phyloP scores from a whole-genome alignment of 1,140 invertebrate genomes.

The Cataglyphis hispanica region DNA sequence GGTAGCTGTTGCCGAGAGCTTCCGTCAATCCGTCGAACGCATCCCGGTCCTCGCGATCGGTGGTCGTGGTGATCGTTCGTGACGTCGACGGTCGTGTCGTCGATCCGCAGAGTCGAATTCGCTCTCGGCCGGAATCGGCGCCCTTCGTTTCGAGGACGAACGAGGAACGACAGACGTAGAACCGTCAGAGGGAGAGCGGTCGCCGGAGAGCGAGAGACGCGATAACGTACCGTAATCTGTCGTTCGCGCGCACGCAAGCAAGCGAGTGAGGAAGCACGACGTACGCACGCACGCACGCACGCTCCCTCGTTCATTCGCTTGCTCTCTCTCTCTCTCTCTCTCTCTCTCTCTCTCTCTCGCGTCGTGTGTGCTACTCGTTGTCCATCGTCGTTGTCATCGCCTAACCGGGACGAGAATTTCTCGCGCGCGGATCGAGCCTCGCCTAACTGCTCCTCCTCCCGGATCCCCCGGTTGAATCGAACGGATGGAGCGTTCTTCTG shows the following conservation, averaged over 20 bases:
- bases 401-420: slow-evolving; percentile 22
- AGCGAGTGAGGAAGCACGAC: neutral
- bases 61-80: neutral
- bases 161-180: slow-evolving; percentile 15
- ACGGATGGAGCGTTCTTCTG: slow-evolving; percentile 74
- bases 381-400: neutral
- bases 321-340: neutral
- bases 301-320: slow-evolving; percentile 56
- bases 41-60: neutral
- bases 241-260: slow-evolving; percentile 13
- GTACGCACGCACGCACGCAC: neutral
- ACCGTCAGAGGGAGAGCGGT: slow-evolving; percentile 14
- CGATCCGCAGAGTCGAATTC: neutral
- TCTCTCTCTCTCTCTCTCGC: neutral
- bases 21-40: neutral
- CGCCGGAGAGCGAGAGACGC: slow-evolving; percentile 48
- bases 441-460: slow-evolving; percentile 41
- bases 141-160: slow-evolving; percentile 33
- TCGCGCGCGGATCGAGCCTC: slow-evolving; percentile 23
- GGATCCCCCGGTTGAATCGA: slow-evolving; percentile 28
- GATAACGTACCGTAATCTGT: slow-evolving; percentile 42
- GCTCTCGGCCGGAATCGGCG: slow-evolving; percentile 36
- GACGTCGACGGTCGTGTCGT: slow-evolving; percentile 24
- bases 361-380: slow-evolving; percentile 30
- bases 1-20: neutral